Conservation (phyloP, 2,888 invertebrate genomes). For the Nymphalis urticae region DNA sequence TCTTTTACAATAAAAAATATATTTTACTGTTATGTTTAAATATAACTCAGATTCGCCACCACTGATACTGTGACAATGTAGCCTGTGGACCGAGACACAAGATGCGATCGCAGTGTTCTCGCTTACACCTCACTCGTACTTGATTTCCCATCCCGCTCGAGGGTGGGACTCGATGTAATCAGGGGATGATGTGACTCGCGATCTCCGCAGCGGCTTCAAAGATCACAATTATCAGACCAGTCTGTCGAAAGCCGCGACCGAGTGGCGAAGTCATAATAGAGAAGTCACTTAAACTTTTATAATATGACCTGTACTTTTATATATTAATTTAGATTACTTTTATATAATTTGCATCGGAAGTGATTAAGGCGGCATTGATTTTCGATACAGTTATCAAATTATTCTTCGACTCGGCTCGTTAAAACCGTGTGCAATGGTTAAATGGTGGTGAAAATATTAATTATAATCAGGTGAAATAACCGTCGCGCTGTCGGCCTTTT, state of each 20-base stretch:
- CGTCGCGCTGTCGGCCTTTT: slow-evolving; percentile 80
- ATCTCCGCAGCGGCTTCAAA: slow-evolving; percentile 79
- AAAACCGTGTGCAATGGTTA: slow-evolving; percentile 35
- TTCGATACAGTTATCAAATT: neutral
- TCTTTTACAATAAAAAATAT: no score
- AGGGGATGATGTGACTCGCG: slow-evolving; percentile 82
- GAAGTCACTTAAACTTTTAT: slow-evolving; percentile 55
- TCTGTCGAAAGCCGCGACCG: slow-evolving; percentile 78
- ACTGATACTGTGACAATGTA: slow-evolving; percentile 77
- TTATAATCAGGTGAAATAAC: slow-evolving; percentile 41
- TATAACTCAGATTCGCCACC: slow-evolving; percentile 68
- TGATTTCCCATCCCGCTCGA: slow-evolving; percentile 56
- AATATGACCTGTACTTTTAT: slow-evolving; percentile 37
- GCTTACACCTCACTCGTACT: slow-evolving; percentile 46
- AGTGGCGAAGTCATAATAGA: slow-evolving; percentile 70
- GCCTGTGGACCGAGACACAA: slow-evolving; percentile 83
- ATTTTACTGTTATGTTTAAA: slow-evolving; percentile 45
- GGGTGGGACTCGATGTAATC: slow-evolving; percentile 81
- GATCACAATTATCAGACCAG: slow-evolving; percentile 81
- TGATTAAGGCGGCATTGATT: neutral
- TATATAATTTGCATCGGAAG: slow-evolving; percentile 4
- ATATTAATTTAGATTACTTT: slow-evolving; percentile 37
- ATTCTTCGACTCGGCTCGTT: neutral
- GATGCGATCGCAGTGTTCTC: slow-evolving; percentile 82
- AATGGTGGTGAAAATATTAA: slow-evolving; percentile 43